A percentile compares a stretch with the other conserved stretches of the same genome.
phyloP scores from a whole-genome alignment of 1,140 invertebrate species.

The Drosophila watanabei region DNA sequence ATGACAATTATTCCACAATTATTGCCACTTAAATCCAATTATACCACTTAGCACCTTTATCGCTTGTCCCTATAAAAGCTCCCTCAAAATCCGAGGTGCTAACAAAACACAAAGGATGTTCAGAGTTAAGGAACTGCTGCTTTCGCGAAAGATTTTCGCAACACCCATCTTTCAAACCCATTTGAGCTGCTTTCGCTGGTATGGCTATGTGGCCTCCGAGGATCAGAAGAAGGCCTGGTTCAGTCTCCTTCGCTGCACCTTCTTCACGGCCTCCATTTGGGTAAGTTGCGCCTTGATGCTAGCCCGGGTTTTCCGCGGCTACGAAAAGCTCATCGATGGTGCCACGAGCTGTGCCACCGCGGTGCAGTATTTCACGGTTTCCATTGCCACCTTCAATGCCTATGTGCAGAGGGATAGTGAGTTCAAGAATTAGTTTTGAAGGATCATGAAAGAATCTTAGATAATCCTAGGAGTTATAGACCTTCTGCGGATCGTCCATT shows the following conservation, averaged over 20 bases:
- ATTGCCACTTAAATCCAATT: constrained; percentile 49
- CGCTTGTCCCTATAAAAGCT: constrained; percentile 52
- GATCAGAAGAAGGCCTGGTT: constrained; percentile 50
- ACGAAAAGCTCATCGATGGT: constrained; percentile 60
- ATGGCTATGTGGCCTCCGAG: constrained; percentile 64
- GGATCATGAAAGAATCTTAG: background rate
- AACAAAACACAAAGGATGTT: constrained; percentile 40
- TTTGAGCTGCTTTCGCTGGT: constrained; percentile 60
- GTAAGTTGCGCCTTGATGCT: constrained; percentile 59
- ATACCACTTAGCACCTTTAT: constrained; percentile 42
- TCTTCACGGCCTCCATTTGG: constrained; percentile 76
- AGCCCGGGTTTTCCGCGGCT: constrained; percentile 49
- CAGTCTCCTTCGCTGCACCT: constrained; percentile 52
- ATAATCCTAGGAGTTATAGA: constrained; percentile 42
- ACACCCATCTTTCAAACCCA: constrained; percentile 55
- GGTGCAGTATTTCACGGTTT: constrained; percentile 67
- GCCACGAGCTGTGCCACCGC: constrained; percentile 74
- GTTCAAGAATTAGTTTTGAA: background rate
- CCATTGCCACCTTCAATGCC: constrained; percentile 65
- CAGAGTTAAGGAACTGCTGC: constrained; percentile 54
- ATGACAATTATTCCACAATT: constrained; percentile 64
- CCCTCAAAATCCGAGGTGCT: background rate
- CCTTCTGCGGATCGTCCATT: constrained; percentile 44
- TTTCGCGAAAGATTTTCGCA: constrained; percentile 46
- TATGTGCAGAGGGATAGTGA: constrained; percentile 65